Percentiles rank a stretch among this genome's conserved stretches.
These are phyloP conservation scores for Scomber colias DNA, from an alignment of 2,113 vertebrate species.

Conservation along the genomic window DNA sequence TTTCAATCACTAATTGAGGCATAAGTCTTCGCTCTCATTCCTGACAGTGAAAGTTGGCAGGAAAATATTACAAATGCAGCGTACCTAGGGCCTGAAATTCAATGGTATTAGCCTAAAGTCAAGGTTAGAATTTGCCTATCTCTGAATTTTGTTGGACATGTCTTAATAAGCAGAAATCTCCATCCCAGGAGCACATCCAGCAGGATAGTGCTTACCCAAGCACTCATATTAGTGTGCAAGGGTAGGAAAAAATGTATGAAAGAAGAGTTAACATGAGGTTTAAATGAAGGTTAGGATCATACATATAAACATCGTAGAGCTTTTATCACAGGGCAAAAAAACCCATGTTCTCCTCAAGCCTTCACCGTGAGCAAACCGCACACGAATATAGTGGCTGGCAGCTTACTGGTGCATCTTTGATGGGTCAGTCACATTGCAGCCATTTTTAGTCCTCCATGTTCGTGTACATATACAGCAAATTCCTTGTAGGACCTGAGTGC, in stretches of 20 bases:
- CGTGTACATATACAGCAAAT: constrained; percentile 14
- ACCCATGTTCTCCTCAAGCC: background rate
- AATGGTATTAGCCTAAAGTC: constrained; percentile 35
- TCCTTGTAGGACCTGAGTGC: constrained; percentile 29
- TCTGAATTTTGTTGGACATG: constrained; percentile 45
- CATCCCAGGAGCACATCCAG: constrained; percentile 53
- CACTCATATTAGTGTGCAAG: constrained; percentile 6
- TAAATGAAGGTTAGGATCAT: constrained; percentile 35
- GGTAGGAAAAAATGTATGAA: background rate
- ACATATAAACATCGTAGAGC: constrained; percentile 7
- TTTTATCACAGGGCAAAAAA: constrained; percentile 10
- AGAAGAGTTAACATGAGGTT: constrained; percentile 23
- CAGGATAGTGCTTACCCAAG: constrained; percentile 54
- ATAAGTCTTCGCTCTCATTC: background rate
- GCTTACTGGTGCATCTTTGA: constrained; percentile 19
- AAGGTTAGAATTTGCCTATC: constrained; percentile 38
- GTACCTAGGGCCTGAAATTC: constrained; percentile 16
- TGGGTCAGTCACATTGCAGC: background rate
- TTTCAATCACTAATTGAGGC: background rate
- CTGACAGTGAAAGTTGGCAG: background rate
- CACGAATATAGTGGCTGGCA: background rate
- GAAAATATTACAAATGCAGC: constrained; percentile 16
- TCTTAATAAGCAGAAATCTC: constrained; percentile 68
- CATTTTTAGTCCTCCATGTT: constrained; percentile 28
- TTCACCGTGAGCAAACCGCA: background rate